Percentiles rank a stretch among this genome's conserved stretches.
Evolutionary conservation across 2,888 invertebrate species (phyloP).

Genomic region (Lasioglossum zephyrum): DNA sequence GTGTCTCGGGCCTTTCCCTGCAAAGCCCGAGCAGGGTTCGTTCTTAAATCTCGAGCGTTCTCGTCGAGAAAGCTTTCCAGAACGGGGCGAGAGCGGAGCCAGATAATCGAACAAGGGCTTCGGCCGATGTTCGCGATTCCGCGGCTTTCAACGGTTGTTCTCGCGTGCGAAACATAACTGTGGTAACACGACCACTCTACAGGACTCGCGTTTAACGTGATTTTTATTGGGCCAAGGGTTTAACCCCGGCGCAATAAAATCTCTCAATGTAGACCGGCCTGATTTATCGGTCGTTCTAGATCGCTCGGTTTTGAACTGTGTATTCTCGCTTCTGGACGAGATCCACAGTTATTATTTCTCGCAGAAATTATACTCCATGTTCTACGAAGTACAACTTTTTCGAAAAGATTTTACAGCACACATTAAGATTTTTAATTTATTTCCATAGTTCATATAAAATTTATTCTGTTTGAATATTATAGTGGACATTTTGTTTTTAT

Average conservation of each 20-base stretch:
- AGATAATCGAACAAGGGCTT: conserved; percentile 41
- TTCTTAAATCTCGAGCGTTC: conserved; percentile 8
- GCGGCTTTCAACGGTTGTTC: not conserved
- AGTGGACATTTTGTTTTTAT: too few relatives aligned
- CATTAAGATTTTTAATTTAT: too few relatives aligned
- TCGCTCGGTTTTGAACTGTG: not conserved
- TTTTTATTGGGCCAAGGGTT: not conserved
- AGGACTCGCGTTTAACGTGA: not conserved
- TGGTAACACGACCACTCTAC: not conserved
- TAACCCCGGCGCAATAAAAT: not conserved
- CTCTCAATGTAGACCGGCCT: not conserved
- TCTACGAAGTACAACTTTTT: too few relatives aligned
- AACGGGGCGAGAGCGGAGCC: not conserved
- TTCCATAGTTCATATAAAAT: too few relatives aligned
- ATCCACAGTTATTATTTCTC: not conserved
- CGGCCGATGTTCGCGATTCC: conserved; percentile 16
- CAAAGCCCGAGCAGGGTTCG: not conserved
- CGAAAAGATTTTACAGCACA: too few relatives aligned
- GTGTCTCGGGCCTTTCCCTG: conserved; percentile 36
- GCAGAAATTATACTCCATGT: not conserved
- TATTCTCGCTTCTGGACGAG: not conserved
- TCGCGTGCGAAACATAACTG: not conserved
- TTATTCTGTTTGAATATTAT: too few relatives aligned
- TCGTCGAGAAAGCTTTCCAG: not conserved
- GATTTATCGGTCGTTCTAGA: not conserved